Evolutionary conservation across 2,113 vertebrate species (phyloP), one percentile per base, ranked within the genome.

Genomic region (Butorides virescens): DNA sequence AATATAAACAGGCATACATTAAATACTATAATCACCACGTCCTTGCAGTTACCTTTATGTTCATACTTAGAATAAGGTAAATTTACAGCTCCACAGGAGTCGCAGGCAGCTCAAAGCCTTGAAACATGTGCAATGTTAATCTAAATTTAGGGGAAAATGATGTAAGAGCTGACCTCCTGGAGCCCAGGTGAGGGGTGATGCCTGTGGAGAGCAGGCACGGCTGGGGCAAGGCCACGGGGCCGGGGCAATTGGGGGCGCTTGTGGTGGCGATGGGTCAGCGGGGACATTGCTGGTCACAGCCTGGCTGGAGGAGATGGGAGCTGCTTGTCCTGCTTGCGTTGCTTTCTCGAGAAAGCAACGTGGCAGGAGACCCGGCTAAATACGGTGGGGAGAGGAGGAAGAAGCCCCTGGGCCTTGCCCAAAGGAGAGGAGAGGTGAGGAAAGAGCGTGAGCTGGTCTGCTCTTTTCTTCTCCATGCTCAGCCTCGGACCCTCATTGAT

Each of bases 1-100:
- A 90, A n/a, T 80, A 84, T 89, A 92, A 96, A 78, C 88, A 90
- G 66, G 39, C 86, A 94, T 52, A 65, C 19, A 92, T 95, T 93
- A 78, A 84, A 81, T 56, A 71, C 44, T 56, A 59, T 81, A 86
- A 94, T 92, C 75, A 91, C 79, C 75, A 62, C 0, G 0, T 93
- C 65, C 76, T 88, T 95, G 82, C 61, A 55, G 55, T 80, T 93
- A 90, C 68, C 79, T 91, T 88, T 90, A 70, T 71, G 56, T 49
- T 77, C 72, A 32, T 36, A 84, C 37, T 93, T 74, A 78, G 7
- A 83, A 63, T 49, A 65, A 81, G 44, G 36, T 29, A 86, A 77
- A 95, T 91, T 93, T 94, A 88, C 67, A 70, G 71, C 49, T 82
- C 25, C 49, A 53, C 36, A 62, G 53, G 75, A 91, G 89, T 1